Evolutionary conservation across 2,113 vertebrate species (phyloP).

Genomic region (Machaerirhynchus nigripectus): DNA sequence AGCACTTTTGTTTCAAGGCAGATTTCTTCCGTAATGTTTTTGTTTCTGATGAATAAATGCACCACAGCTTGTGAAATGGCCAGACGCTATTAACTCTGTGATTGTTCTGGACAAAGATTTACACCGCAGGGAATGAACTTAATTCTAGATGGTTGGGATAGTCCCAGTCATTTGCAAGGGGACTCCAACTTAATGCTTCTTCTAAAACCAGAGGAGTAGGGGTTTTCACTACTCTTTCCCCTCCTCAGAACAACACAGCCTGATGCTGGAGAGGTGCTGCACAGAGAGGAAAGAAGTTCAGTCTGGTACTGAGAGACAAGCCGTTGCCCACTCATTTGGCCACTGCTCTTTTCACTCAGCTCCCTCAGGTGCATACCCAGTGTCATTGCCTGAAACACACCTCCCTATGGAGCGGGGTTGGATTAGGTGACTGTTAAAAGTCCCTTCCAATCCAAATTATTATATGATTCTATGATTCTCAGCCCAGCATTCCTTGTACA

Average conservation of each 20-base stretch:
- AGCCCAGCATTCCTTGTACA: neutral
- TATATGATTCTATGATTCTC: neutral
- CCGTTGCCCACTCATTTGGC: neutral
- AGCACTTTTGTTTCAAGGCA: neutral
- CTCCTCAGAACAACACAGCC: neutral
- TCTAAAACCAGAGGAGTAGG: neutral
- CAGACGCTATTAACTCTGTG: neutral
- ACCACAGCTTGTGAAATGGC: neutral
- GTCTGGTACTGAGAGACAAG: neutral
- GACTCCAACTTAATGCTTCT: neutral
- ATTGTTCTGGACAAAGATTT: neutral
- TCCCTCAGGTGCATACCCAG: neutral
- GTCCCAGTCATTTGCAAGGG: neutral
- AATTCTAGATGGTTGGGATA: accelerated
- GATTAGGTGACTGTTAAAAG: neutral
- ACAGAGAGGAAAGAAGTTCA: neutral
- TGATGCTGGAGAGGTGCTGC: neutral
- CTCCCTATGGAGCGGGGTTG: neutral
- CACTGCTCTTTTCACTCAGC: neutral
- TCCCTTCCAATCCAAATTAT: neutral
- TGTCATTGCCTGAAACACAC: neutral
- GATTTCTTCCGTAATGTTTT: neutral
- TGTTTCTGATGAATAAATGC: neutral
- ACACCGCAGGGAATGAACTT: accelerated
- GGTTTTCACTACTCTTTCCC: neutral